These are phyloP conservation scores for Pachliopta kotzebuea DNA, from an alignment of 2,888 invertebrate genomes.

Conservation along the genomic window DNA sequence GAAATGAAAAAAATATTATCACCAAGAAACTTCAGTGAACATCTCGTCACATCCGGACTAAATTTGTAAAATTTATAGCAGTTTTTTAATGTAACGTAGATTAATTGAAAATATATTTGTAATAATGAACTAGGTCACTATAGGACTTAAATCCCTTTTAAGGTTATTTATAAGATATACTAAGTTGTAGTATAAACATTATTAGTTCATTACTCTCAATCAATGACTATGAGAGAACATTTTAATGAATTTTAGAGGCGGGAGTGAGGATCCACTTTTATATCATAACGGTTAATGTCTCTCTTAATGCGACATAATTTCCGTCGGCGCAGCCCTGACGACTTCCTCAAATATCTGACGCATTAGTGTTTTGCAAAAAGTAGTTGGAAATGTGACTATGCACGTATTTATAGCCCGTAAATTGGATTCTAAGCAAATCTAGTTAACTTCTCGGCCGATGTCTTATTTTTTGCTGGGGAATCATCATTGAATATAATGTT, in stretches of 20 bases:
- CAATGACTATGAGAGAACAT: conserved; percentile 32
- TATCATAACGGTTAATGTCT: conserved; percentile 59
- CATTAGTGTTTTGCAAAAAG: conserved; percentile 56
- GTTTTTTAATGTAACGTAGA: no score
- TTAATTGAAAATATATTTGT: neutral
- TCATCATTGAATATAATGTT: no score
- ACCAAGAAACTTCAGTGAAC: no score
- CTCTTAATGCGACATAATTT: conserved; percentile 67
- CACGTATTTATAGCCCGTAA: conserved; percentile 39
- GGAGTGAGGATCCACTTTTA: conserved; percentile 51
- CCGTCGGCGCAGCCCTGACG: conserved; percentile 51
- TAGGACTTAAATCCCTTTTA: neutral
- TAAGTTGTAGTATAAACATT: neutral
- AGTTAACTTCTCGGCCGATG: neutral
- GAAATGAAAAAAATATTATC: no score
- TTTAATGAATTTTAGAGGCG: conserved; percentile 36
- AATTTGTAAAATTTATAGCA: no score
- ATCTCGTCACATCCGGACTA: no score
- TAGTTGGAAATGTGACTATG: conserved; percentile 38
- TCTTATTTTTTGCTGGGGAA: neutral
- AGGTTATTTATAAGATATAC: neutral
- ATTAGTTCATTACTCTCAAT: neutral
- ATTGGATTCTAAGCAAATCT: conserved; percentile 30
- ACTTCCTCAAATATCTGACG: conserved; percentile 56
- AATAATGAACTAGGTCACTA: neutral